Evolutionary conservation across 2,888 invertebrate genomes (phyloP), one percentile per base, ranked within the genome.

Genomic region (Gymnoscelis rufifasciata): DNA sequence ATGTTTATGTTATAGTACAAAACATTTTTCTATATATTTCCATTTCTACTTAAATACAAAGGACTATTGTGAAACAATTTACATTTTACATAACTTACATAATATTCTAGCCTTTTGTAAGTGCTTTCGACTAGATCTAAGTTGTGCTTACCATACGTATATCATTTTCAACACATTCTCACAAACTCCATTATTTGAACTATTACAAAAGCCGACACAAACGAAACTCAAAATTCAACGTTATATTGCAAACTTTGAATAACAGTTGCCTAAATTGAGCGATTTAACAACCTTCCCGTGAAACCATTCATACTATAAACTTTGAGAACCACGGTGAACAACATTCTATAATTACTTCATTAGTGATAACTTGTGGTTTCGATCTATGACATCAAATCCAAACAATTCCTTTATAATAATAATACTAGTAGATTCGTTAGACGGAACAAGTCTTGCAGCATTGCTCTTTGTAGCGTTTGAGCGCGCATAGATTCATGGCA

Each of bases 401-500:
- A 41, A 42, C 50, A 50, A 50, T 50, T 50, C 47, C 42, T 15
- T 13, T 24, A 44, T 33, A 14, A 10, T 58, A 10, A 19, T n/a
- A 35, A 3, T 7, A 10, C 7, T 13, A 33, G 10, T 14, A 60
- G 19, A 30, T 43, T n/a, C n/a, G 28, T 28, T 74, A 84, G 52
- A 80, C 74, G 27, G 69, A 64, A 83, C 97, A 97, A 43, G 96
- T 93, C 63, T 93, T 91, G 89, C 97, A 97, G 83, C 97, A 97
- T 71, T 95, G 95, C 68, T 92, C 91, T 73, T 93, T 92, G 81
- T 96, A 97, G 29, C 94, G 91, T 64, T 92, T 91, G 59, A 95
- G 90, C 41, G 93, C 93, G 83, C 97, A 97, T 90, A 97, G 91
- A 68, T 95, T 95, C 93, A 97, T 94, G 42, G 93, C 90, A 60